Base-by-base conservation (phyloP, 92 coral and sea anemone genomes). In the Heliopora coerulea region DNA sequence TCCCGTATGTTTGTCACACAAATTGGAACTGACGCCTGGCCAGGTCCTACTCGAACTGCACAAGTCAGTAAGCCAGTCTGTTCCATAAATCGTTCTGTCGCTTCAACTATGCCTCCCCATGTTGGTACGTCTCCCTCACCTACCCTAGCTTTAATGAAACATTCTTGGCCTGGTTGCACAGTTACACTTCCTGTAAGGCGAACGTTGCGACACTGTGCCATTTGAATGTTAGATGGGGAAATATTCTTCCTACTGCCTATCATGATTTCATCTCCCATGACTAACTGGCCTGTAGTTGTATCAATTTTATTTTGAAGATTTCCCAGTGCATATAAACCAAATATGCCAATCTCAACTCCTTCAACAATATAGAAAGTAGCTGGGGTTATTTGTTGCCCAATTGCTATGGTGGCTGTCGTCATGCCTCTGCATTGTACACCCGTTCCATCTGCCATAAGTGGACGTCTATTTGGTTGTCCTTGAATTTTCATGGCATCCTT, bases 381-480 rank as follows among this genome's bases (percentile, higher is more conserved):
- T 14, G 61, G 6, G 14, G 30, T 56, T 56, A 56, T 31, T 31
- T 56, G 28, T 56, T 56, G 3, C 3, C 61, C 61, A 56, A 56
- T 56, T 23, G 28, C 11, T 37, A 56, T 56, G 33, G 61, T 56
- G 9, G 61, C 61, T 56, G 61, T 56, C 8, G 30, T 56, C 33
- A 23, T 5, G 29, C 61, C 61, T 56, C 33, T 3, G 61, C 61
- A 56, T 31, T 56, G 61, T 17, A 56, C 61, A 56, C 61, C 61
- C 14, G 61, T 56, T 56, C 61, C 29, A 56, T 56, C 61, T 3
- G 23, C 61, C 31, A 56, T 56, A 3, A 56, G 30, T 56, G 61
- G 33, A 6, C 31, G 33, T 56, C 61, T 56, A 28, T 28, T 37
- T 4, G 42, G 42, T 37, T 37, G 42, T 11, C 42, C 11, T 37